phyloP scores from a whole-genome alignment of 2,888 invertebrate genomes.

The Xestia c-nigrum region DNA sequence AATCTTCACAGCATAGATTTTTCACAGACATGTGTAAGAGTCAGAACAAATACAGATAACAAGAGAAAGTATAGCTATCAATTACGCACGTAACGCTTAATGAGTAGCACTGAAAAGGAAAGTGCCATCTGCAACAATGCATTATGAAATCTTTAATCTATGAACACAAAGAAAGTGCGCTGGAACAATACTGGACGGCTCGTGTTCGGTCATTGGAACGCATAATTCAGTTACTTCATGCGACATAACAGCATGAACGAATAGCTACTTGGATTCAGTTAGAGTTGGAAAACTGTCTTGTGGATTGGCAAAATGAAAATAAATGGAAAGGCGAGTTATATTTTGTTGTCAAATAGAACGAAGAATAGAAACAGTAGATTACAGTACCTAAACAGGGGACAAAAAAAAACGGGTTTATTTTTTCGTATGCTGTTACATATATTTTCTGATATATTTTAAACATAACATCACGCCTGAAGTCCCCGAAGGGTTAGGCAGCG shows the following conservation, averaged over 20 bases:
- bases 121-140: conserved; percentile 66
- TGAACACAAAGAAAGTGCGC: conserved; percentile 73
- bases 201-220: conserved; percentile 73
- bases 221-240: conserved; percentile 71
- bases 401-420: neutral
- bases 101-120: conserved; percentile 62
- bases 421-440: neutral
- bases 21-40: conserved; percentile 12
- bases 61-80: conserved; percentile 59
- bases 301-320: neutral
- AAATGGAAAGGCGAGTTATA: neutral
- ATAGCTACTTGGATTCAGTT: conserved; percentile 11
- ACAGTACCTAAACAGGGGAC: neutral
- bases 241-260: conserved; percentile 67
- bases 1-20: conserved; percentile 32
- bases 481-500: neutral
- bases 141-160: conserved; percentile 66
- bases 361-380: neutral
- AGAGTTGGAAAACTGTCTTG: neutral
- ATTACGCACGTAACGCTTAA: conserved; percentile 64
- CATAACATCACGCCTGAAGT: neutral
- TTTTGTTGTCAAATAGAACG: neutral
- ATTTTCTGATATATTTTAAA: neutral
- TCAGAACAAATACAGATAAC: conserved; percentile 46
- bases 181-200: conserved; percentile 79